Percentiles rank a stretch among this genome's conserved stretches.
Evolutionary conservation across 2,797 vertebrate species (phyloP).

Genomic region (Peromyscus aztecus): DNA sequence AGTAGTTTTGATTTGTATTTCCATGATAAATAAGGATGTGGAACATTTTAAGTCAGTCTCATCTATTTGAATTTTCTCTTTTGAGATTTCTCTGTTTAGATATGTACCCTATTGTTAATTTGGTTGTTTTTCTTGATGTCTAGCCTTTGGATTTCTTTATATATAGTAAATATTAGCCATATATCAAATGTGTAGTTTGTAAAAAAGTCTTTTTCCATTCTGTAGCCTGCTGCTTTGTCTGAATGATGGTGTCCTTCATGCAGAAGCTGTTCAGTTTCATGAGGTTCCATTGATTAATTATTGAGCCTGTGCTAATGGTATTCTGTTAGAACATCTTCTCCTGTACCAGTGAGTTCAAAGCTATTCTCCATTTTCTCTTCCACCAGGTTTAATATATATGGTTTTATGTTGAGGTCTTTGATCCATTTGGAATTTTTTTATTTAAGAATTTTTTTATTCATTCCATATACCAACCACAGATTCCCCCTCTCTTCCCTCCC

Average conservation of each 20-base stretch:
- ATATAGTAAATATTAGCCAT: no score
- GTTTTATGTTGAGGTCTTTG: background rate
- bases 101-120: background rate
- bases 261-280: background rate
- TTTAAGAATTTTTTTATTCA: no score
- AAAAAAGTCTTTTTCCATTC: background rate
- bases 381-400: background rate
- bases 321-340: background rate
- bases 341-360: background rate
- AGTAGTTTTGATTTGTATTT: background rate
- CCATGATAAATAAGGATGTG: background rate
- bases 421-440: background rate
- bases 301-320: background rate
- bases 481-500: no score
- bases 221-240: background rate
- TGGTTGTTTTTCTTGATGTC: background rate
- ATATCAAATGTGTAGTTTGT: background rate
- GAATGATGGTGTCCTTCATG: background rate
- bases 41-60: background rate
- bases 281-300: background rate
- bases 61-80: background rate
- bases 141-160: background rate
- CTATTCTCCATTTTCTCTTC: background rate
- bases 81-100: background rate
- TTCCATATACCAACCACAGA: no score